phyloP scores from a whole-genome alignment of 1,140 invertebrate genomes.

The Heliconius himera region DNA sequence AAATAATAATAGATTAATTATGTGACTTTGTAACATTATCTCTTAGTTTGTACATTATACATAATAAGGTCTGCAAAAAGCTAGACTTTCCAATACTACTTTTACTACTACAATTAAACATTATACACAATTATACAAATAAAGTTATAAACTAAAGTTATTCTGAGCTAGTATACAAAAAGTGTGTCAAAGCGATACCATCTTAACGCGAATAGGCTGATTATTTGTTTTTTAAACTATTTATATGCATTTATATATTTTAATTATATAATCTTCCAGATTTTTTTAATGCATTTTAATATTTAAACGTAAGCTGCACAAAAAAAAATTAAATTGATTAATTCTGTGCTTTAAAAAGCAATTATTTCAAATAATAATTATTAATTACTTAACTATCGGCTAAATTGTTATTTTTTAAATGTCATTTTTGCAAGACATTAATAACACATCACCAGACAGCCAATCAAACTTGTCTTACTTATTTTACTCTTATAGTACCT shows the following conservation, averaged over 20 bases:
- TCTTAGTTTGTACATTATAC: neutral
- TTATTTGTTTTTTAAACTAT: neutral
- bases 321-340: neutral
- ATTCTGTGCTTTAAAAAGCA: too few relatives aligned
- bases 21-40: neutral
- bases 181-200: neutral
- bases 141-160: neutral
- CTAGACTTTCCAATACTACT: neutral
- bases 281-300: constrained; percentile 17
- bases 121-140: neutral
- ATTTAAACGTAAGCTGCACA: constrained; percentile 17
- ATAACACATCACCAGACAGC: too few relatives aligned
- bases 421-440: too few relatives aligned
- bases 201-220: neutral
- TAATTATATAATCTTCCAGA: constrained; percentile 7
- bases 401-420: too few relatives aligned
- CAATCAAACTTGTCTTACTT: too few relatives aligned
- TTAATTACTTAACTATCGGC: too few relatives aligned
- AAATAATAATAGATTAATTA: neutral
- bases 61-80: neutral
- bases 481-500: too few relatives aligned
- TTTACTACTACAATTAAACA: neutral
- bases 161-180: neutral
- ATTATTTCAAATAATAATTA: too few relatives aligned
- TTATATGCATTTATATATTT: constrained; percentile 24